Conservation (phyloP, 2,797 vertebrate genomes). For the Vireo griseus region DNA sequence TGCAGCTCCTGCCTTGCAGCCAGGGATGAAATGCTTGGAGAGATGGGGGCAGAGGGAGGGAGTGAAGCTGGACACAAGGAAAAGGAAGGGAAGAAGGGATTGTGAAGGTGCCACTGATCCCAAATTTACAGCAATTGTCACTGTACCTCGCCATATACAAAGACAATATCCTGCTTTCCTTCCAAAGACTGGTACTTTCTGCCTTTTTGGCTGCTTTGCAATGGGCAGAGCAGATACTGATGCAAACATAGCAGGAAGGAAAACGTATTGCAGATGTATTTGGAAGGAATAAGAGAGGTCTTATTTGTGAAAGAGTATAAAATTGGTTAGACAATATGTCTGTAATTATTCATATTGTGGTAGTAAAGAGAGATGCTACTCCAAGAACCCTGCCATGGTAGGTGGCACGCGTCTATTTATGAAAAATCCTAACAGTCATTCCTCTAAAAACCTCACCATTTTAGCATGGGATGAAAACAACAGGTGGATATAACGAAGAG, state of each 20-base stretch:
- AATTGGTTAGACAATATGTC: not conserved
- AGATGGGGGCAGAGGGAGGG: accelerated
- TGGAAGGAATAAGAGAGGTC: not conserved
- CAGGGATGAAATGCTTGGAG: not conserved
- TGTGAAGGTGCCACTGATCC: not conserved
- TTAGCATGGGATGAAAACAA: slow-evolving; percentile 35
- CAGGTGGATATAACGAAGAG: slow-evolving; percentile 10
- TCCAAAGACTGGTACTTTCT: not conserved
- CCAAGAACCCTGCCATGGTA: not conserved
- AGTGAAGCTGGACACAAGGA: not conserved
- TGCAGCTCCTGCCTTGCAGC: not conserved
- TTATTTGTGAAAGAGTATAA: not conserved
- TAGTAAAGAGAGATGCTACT: not conserved
- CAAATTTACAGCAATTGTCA: not conserved
- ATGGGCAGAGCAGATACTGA: not conserved
- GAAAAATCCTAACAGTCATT: not conserved
- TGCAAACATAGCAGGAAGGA: not conserved
- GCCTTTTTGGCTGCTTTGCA: not conserved
- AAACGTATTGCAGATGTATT: not conserved
- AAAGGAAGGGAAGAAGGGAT: not conserved
- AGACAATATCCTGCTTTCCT: not conserved
- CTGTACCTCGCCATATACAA: not conserved
- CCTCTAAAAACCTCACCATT: not conserved
- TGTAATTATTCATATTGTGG: not conserved
- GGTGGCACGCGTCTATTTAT: not conserved